phyloP scores from a whole-genome alignment of 2,888 invertebrate genomes.

The Zootermopsis nevadensis region DNA sequence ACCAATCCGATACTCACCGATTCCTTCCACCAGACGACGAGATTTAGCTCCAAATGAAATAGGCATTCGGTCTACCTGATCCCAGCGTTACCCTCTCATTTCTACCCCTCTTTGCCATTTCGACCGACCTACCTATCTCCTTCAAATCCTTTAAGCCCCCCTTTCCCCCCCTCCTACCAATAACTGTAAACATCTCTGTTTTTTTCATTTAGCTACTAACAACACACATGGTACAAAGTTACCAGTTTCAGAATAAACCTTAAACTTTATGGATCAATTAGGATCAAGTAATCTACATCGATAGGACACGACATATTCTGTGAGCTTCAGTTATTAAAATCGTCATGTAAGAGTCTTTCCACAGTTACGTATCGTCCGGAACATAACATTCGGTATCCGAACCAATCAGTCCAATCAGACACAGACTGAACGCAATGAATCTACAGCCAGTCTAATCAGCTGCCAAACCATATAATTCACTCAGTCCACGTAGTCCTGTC shows the following conservation, averaged over 20 bases:
- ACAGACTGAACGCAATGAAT: too few species aligned
- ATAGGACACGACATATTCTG: too few species aligned
- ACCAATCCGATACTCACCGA: conserved; percentile 1
- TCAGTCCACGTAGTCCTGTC: too few species aligned
- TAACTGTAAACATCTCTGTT: not conserved
- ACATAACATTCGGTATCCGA: too few species aligned
- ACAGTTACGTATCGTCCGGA: too few species aligned
- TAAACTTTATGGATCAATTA: too few species aligned
- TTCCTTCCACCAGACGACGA: conserved; percentile 8
- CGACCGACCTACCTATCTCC: not conserved
- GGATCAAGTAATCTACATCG: too few species aligned
- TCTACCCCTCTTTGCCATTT: not conserved
- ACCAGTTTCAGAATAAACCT: not conserved
- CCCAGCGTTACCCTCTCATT: not conserved
- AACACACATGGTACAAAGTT: not conserved
- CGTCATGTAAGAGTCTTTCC: too few species aligned
- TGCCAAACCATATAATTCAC: too few species aligned
- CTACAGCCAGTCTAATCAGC: too few species aligned
- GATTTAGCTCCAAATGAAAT: conserved; percentile 16
- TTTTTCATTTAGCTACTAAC: not conserved
- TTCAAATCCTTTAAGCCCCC: not conserved
- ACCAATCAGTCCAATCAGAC: too few species aligned
- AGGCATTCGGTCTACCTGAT: not conserved
- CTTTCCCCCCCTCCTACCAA: not conserved
- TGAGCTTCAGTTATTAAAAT: too few species aligned